Evolutionary conservation across 1,140 invertebrate species (phyloP).

Genomic region (Leguminivora glycinivorella): DNA sequence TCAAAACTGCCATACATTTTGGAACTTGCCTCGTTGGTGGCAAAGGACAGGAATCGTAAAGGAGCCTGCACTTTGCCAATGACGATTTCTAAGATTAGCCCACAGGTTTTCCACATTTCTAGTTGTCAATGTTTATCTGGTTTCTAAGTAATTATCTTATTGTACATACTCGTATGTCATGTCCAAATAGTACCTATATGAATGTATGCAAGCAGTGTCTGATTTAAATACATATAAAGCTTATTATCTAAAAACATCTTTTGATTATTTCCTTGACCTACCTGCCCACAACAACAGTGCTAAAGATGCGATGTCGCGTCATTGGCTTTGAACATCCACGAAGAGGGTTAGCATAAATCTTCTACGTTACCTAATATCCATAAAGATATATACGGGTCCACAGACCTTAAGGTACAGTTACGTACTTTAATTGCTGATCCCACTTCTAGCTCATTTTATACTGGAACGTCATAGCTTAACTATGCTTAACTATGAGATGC

Average conservation of each 20-base stretch:
- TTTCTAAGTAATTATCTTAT: conserved; percentile 20
- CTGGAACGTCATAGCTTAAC: too few relatives aligned
- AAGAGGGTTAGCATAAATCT: too few relatives aligned
- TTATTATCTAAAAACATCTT: conserved; percentile 4
- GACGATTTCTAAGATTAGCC: not conserved
- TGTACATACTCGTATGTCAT: too few relatives aligned
- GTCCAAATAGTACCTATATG: conserved; percentile 18
- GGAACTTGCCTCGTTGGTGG: conserved; percentile 6
- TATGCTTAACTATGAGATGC: too few relatives aligned
- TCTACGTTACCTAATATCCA: too few relatives aligned
- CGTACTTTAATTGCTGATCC: too few relatives aligned
- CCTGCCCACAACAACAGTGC: not conserved
- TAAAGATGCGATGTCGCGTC: not conserved
- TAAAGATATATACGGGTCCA: too few relatives aligned
- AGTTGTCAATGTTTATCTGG: conserved; percentile 13
- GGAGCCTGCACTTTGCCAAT: not conserved
- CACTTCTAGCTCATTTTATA: too few relatives aligned
- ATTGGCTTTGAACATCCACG: not conserved
- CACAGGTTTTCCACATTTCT: not conserved
- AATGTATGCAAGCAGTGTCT: conserved; percentile 26
- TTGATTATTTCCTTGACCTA: conserved; percentile 2
- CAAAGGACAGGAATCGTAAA: not conserved
- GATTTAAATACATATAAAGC: conserved; percentile 25
- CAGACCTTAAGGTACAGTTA: too few relatives aligned
- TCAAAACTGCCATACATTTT: conserved; percentile 18